A percentile compares a stretch with the other conserved stretches of the same genome.
phyloP scores from a whole-genome alignment of 2,113 vertebrate genomes.

The Pygathrix nemaeus region DNA sequence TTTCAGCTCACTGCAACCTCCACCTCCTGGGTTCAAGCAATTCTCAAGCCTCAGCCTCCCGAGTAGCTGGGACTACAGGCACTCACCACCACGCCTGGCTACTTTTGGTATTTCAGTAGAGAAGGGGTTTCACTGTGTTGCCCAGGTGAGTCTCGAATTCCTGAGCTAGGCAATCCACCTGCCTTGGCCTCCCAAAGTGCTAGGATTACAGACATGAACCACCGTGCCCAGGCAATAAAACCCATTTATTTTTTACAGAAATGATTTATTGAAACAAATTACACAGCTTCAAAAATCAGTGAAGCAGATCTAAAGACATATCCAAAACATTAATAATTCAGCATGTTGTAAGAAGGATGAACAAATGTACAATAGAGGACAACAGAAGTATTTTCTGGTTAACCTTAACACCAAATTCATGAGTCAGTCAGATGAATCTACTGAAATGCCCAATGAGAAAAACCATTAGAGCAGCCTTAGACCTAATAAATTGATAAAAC shows the following conservation, averaged over 20 bases:
- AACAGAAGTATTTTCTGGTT: neutral
- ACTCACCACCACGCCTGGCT: too few relatives aligned
- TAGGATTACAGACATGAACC: too few relatives aligned
- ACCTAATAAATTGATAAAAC: neutral
- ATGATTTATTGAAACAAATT: neutral
- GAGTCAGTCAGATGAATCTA: neutral
- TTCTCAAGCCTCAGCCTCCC: too few relatives aligned
- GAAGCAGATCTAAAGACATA: neutral
- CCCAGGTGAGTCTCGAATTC: too few relatives aligned
- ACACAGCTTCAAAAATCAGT: neutral
- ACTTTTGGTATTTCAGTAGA: too few relatives aligned
- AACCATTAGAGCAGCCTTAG: neutral
- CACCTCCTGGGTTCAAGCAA: too few relatives aligned
- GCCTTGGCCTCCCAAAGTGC: too few relatives aligned
- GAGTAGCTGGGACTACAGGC: too few relatives aligned
- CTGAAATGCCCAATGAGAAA: neutral
- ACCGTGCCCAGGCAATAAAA: too few relatives aligned
- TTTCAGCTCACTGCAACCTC: too few relatives aligned
- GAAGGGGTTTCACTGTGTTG: too few relatives aligned
- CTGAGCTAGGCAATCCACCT: too few relatives aligned
- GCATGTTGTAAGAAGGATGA: neutral
- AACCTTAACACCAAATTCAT: neutral
- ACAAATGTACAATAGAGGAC: neutral
- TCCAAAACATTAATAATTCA: neutral
- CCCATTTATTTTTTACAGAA: neutral